phyloP scores from a whole-genome alignment of 2,113 vertebrate genomes.

The Gracilinanus agilis region DNA sequence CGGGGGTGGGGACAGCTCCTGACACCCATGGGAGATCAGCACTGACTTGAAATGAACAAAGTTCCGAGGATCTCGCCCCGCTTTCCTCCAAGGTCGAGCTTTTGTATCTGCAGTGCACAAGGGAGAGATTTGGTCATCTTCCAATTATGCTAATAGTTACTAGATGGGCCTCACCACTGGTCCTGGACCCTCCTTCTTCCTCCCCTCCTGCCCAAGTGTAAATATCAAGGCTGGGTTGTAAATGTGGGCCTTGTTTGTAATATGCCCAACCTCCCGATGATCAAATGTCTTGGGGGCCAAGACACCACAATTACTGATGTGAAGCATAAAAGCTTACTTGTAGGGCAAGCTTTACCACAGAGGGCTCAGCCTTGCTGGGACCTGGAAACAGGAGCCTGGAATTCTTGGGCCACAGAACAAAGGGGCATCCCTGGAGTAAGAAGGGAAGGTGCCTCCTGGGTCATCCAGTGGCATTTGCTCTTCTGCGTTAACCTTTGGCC shows the following conservation, averaged over 20 bases:
- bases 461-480: background rate
- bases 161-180: slow-evolving; percentile 47
- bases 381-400: slow-evolving; percentile 34
- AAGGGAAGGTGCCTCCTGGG: slow-evolving; percentile 4
- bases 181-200: slow-evolving; percentile 61
- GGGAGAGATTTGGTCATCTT: slow-evolving; percentile 48
- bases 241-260: slow-evolving; percentile 81
- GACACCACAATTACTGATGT: slow-evolving; percentile 81
- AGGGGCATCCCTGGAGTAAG: background rate
- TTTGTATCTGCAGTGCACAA: slow-evolving; percentile 41
- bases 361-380: slow-evolving; percentile 20
- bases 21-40: slow-evolving; percentile 12
- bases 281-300: slow-evolving; percentile 76
- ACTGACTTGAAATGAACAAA: too few relatives aligned
- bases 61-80: too few relatives aligned
- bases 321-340: slow-evolving; percentile 70
- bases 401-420: slow-evolving; percentile 8
- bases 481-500: background rate
- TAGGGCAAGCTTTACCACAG: background rate
- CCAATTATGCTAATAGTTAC: slow-evolving; percentile 64
- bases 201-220: slow-evolving; percentile 67
- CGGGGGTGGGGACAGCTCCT: slow-evolving; percentile 15
- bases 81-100: slow-evolving; percentile 63
- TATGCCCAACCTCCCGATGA: slow-evolving; percentile 71
- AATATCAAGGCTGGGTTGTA: slow-evolving; percentile 70